Conservation (phyloP, 2,113 vertebrate genomes). For the Myodes glareolus region DNA sequence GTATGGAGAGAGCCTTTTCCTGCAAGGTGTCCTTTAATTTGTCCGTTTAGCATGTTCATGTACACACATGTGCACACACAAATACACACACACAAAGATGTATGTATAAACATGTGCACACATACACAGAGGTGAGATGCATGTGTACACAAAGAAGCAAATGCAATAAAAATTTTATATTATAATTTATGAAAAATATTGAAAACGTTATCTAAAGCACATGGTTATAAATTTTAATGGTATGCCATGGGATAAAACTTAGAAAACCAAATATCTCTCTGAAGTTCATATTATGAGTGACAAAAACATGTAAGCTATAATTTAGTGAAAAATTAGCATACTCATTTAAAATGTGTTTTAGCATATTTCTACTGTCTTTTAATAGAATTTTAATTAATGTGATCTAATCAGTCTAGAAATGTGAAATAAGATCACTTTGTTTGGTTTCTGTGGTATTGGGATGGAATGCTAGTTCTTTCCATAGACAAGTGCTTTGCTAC, state of each 20-base stretch:
- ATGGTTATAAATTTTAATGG: background rate
- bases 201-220: background rate
- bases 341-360: conserved; percentile 39
- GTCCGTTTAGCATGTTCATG: background rate
- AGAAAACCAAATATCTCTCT: background rate
- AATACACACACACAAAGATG: background rate
- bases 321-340: conserved; percentile 1
- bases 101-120: background rate
- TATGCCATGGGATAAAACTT: conserved; percentile 4
- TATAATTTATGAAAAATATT: conserved; percentile 4
- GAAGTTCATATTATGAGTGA: background rate
- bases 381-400: conserved; percentile 45
- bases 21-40: background rate
- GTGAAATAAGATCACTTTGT: background rate
- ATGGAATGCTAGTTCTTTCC: background rate
- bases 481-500: background rate
- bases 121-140: background rate
- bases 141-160: background rate
- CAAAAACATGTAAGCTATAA: conserved; percentile 6
- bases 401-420: background rate
- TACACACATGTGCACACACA: background rate
- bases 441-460: background rate
- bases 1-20: background rate
- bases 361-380: background rate
- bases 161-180: background rate